Conservation (phyloP, 1,140 invertebrate genomes). For the Cydia fagiglandana region DNA sequence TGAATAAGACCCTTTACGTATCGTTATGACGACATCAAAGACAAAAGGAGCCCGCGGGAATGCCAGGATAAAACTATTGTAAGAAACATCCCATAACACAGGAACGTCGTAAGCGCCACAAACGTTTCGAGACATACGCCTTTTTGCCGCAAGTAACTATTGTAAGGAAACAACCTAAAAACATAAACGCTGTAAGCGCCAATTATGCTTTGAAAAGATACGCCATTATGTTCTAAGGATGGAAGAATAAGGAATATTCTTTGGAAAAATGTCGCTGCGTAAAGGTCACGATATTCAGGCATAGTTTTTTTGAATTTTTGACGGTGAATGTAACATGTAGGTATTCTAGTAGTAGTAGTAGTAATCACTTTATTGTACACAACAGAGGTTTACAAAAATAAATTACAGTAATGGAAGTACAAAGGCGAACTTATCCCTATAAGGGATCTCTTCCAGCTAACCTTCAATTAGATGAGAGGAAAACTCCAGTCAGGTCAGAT, state of each 20-base stretch:
- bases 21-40: constrained; percentile 30
- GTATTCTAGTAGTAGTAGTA: too few species aligned
- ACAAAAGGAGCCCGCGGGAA: constrained; percentile 15
- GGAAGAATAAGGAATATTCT: background rate
- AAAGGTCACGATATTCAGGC: background rate
- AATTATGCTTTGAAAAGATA: background rate
- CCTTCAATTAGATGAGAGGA: too few species aligned
- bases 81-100: background rate
- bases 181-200: background rate
- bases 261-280: background rate
- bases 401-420: too few species aligned
- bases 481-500: too few species aligned
- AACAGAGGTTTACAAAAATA: too few species aligned
- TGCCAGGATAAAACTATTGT: constrained; percentile 15
- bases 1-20: constrained; percentile 16
- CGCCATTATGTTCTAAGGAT: background rate
- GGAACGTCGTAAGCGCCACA: background rate
- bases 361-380: too few species aligned
- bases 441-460: too few species aligned
- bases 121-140: too few species aligned
- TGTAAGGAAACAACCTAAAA: background rate
- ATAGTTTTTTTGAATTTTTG: constrained; percentile 3
- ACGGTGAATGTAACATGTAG: background rate
- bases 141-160: background rate
- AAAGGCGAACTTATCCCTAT: too few species aligned